Evolutionary conservation across 2,797 vertebrate genomes (phyloP), one percentile per base, ranked within the genome.

Genomic region (Kryptopterus vitreolus): DNA sequence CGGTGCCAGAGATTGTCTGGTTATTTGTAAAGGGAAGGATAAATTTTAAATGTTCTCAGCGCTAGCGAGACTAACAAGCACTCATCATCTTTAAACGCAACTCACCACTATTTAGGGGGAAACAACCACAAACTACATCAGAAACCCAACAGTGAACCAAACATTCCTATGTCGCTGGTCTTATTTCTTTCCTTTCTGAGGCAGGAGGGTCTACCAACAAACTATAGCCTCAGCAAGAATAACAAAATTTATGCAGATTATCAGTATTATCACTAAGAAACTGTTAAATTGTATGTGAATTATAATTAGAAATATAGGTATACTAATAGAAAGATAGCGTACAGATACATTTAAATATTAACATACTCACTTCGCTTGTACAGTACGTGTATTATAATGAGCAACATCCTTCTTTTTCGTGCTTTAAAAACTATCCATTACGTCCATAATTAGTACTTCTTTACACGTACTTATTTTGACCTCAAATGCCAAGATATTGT

Each of bases 31-130:
- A 81, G 77, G 70, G 81, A 48, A 33, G 78, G 83, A 69, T 48
- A 77, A 80, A 77, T 80, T 86, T 91, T 89, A 89, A 91, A 89
- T 10, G 61, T 69, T 81, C 84, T 78, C 43, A 7, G 13, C 77
- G 77, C 79, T 71, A 82, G 83, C 78, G 69, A 71, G 29, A 38
- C 85, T 85, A 88, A 89, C 78, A 79, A 88, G 68, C 76, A 38
- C 75, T 75, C 22, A 2, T 18, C 72, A 83, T 75, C 83, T 88
- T 66, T 86, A 83, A 85, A 88, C 76, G 82, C 87, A 69, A 80
- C 80, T 53, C 77, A 81, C 86, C 82, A 82, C 53, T 82, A 52
- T 80, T 89, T 84, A 78, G 82, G 70, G 81, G 82, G 55, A 85
- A 79, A 86, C 73, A 75, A 62, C 66, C 76, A 61, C 77, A 76